Base-by-base conservation (phyloP, 1,140 invertebrate genomes). In the Magallana ariakensis region DNA sequence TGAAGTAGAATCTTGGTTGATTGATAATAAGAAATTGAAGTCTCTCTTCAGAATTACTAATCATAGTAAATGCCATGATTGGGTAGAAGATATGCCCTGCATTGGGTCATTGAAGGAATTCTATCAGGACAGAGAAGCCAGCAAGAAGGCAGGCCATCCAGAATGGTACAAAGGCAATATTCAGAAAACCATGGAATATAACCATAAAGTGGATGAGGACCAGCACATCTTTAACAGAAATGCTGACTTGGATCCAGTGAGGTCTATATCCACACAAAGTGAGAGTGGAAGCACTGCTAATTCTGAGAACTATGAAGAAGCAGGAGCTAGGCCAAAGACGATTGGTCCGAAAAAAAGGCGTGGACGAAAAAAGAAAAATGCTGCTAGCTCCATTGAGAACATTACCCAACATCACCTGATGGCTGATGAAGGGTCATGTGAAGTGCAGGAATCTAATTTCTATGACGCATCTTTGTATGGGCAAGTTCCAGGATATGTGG, bases 221-320 rank as follows among this genome's bases (percentile, higher is more conserved):
- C 46, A 13, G 1, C n/a, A 8, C 19, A 10, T 6, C 26, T 16
- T 19, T 82, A 54, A 16, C 7, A 82, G 54, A 53, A 16, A 22
- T 19, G 80, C n/a, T 82, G 16, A 54, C 13, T 26, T 22, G 46
- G 80, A 82, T n/a, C 13, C 80, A 55, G 46, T 53, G 15, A 82
- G 1, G 6, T 55, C 46, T 54, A 15, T 54, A 8, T n/a, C 16
- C 54, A 56, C 46, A 55, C 46, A 55, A 6, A 82, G 46, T 82
- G 80, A 82, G 54, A 56, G 54, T 82, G 80, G 80, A 19, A 82
- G 80, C 19, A 55, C 80, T 54, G 66, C 22, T 33, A 75, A 75
- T 75, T 75, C 66, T 75, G 66, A 75, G 22, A 75, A 75, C 15
- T 75, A 75, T 75, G 66, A 75, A 13, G 80, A 82, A 55, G 33